Evolutionary conservation across 2,113 vertebrate species (phyloP), one percentile per base, ranked within the genome.

Genomic region (Oriolus oriolus): DNA sequence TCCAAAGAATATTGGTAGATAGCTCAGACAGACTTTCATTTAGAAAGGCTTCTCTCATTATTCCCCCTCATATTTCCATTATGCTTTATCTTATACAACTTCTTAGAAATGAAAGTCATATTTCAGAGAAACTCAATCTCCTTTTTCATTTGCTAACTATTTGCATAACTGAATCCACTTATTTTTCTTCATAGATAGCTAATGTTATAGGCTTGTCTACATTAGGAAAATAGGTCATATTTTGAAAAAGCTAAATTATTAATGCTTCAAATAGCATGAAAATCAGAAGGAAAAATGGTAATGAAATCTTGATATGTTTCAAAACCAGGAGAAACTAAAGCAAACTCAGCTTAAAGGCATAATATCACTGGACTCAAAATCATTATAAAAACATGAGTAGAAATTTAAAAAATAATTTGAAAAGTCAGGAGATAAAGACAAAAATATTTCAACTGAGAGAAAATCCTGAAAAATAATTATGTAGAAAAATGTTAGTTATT

Each of bases 211-310:
- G 28, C 65, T 90, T 90, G 79, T 54, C 92, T 92, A 79, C 66
- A 59, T 59, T 59, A 71, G 21, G 79, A 96, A 95, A 90, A 83
- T 79, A 90, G 87, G 92, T 90, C 75, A 71, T 92, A 75, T 83
- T 88, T 85, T 92, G 26, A 63, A 92, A 86, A 90, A 66, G 37
- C 66, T 88, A 57, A 88, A 92, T 94, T 88, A 90, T 88, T 95
- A 88, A 83, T 94, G 61, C 20, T 54, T 90, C 71, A 88, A 92
- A 90, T 45, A 64, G 24, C 70, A 88, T 90, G 61, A 85, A 92
- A 92, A 79, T 44, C 28, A 59, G 30, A 88, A 71, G 12, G 16
- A 63, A 79, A 89, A 89, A 86, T 63, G 17, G 16, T 88, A 92
- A 95, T 83, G 35, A 92, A 90, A 92, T 86, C 70, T 88, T 83